A percentile compares a stretch with the other conserved stretches of the same genome.
Evolutionary conservation across 2,888 invertebrate genomes (phyloP).

Genomic region (Idaea biselata): DNA sequence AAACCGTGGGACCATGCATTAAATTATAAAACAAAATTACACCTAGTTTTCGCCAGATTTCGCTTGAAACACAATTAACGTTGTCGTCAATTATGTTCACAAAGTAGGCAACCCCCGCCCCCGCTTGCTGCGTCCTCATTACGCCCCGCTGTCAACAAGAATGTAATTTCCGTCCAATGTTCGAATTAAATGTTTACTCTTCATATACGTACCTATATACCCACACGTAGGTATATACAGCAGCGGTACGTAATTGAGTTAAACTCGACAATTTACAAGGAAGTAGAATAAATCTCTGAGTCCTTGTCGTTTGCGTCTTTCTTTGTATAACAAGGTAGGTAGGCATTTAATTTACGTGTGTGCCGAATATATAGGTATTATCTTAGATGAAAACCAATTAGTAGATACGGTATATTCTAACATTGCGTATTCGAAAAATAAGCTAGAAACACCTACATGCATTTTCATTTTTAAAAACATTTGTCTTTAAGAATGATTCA

Average conservation of each 20-base stretch:
- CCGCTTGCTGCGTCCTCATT: background rate
- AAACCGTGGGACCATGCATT: too few relatives aligned
- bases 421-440: too few relatives aligned
- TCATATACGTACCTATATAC: background rate
- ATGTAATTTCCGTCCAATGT: background rate
- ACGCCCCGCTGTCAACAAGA: background rate
- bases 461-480: too few relatives aligned
- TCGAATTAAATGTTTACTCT: background rate
- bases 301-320: background rate
- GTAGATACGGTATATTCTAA: too few relatives aligned
- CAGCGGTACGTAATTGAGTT: background rate
- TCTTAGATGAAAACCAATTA: too few relatives aligned
- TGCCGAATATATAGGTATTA: too few relatives aligned
- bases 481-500: too few relatives aligned
- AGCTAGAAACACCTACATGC: too few relatives aligned
- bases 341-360: background rate
- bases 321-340: background rate
- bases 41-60: too few relatives aligned
- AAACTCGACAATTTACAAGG: background rate
- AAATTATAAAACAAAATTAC: too few relatives aligned
- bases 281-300: background rate
- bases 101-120: background rate
- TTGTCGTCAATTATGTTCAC: background rate
- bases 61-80: background rate
- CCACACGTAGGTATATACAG: background rate